These are phyloP conservation scores for Drosophila parthenogenetica DNA, from an alignment of 2,888 invertebrate genomes.

Conservation along the genomic window DNA sequence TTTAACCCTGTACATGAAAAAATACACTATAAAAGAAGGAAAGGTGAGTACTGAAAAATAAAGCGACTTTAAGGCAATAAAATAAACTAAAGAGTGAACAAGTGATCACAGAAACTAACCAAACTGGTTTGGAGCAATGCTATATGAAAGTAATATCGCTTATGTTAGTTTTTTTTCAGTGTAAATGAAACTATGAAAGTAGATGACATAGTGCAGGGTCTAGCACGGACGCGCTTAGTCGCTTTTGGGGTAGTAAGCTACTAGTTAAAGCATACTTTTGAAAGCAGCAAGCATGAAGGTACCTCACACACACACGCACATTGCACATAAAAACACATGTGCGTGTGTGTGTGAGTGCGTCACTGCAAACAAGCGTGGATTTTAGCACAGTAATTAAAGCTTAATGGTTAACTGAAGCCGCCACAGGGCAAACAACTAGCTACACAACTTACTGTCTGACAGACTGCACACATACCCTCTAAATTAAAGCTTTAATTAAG, in stretches of 20 bases:
- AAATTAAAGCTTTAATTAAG: not conserved
- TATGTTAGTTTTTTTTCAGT: too few relatives aligned
- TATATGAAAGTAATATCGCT: too few relatives aligned
- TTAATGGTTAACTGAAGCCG: conserved; percentile 69
- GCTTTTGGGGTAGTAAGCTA: not conserved
- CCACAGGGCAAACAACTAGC: conserved; percentile 33
- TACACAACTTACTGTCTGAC: not conserved
- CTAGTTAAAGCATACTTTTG: conserved; percentile 62
- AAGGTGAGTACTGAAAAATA: too few relatives aligned
- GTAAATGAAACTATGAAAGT: too few relatives aligned
- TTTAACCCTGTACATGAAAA: too few relatives aligned
- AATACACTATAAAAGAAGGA: too few relatives aligned
- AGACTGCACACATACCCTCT: conserved; percentile 26
- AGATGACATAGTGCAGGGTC: not conserved
- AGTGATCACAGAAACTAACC: too few relatives aligned
- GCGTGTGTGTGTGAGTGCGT: conserved; percentile 45
- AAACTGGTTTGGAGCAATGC: too few relatives aligned
- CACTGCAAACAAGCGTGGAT: conserved; percentile 67
- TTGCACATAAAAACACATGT: not conserved
- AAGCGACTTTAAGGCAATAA: too few relatives aligned
- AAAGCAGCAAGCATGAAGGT: conserved; percentile 61
- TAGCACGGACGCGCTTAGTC: not conserved
- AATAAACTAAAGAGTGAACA: too few relatives aligned
- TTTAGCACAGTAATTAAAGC: conserved; percentile 75
- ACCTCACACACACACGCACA: not conserved